Conservation (phyloP, 2,888 invertebrate species). For the Temnothorax rugatulus region DNA sequence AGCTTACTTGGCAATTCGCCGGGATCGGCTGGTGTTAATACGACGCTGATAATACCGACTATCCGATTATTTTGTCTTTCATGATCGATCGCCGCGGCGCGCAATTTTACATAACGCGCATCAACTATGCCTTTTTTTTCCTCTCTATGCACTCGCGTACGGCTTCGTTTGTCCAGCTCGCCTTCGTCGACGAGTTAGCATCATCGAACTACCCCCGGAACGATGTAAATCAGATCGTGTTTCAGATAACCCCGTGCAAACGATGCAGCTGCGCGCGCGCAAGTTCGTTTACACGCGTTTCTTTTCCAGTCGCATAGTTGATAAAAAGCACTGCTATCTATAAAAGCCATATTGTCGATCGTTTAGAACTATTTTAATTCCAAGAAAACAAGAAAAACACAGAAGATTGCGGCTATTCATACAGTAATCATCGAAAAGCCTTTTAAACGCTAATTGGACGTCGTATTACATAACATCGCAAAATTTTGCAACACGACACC, state of each 20-base stretch:
- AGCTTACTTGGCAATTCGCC: constrained; percentile 20
- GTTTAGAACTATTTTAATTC: constrained; percentile 15
- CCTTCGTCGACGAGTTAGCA: constrained; percentile 24
- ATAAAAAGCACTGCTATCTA: constrained; percentile 10
- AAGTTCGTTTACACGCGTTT: constrained; percentile 29
- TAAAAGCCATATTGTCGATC: not conserved
- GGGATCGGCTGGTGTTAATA: constrained; percentile 21
- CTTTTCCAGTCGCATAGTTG: not conserved
- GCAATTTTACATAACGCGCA: constrained; percentile 24
- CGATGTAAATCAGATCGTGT: constrained; percentile 48
- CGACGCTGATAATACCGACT: constrained; percentile 9
- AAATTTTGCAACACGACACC: not conserved
- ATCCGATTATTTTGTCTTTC: constrained; percentile 36
- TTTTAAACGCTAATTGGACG: not conserved
- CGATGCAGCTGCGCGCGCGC: constrained; percentile 23
- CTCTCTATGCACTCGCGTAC: not conserved
- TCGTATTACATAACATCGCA: not conserved
- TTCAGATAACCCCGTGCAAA: constrained; percentile 21
- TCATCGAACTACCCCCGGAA: constrained; percentile 41
- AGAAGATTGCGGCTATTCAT: not conserved
- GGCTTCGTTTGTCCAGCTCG: constrained; percentile 34
- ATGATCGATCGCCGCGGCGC: constrained; percentile 23
- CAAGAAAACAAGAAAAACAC: constrained; percentile 4
- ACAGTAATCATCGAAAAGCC: not conserved
- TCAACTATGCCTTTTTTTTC: not conserved